These are phyloP conservation scores for Vesta saturnalis DNA, from an alignment of 2,888 invertebrate species.

Conservation along the genomic window DNA sequence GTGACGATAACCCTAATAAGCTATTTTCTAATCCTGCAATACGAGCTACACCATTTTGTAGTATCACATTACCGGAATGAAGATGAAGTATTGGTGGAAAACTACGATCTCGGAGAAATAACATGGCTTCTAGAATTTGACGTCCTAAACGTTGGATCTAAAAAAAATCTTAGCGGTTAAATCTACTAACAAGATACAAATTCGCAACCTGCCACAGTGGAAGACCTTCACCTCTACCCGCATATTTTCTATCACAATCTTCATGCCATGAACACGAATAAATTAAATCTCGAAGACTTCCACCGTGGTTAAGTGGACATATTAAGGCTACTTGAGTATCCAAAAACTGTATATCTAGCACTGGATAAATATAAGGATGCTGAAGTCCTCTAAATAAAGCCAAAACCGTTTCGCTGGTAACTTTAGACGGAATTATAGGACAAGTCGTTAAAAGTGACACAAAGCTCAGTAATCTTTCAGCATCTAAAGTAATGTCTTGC, in stretches of 20 bases:
- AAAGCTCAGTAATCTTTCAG: conserved; percentile 79
- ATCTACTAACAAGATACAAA: no score
- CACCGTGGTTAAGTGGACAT: conserved; percentile 83
- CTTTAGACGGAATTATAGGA: conserved; percentile 67
- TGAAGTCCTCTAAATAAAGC: conserved; percentile 87
- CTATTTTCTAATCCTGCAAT: conserved; percentile 89
- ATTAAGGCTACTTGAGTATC: conserved; percentile 76
- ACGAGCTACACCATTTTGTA: conserved; percentile 92
- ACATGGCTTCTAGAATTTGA: conserved; percentile 86
- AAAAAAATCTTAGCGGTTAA: conserved; percentile 63
- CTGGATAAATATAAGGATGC: conserved; percentile 93
- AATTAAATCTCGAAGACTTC: conserved; percentile 90
- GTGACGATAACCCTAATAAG: conserved; percentile 77
- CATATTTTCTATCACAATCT: conserved; percentile 59
- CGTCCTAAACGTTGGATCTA: conserved; percentile 88
- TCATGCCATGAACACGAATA: conserved; percentile 73
- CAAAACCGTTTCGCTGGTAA: conserved; percentile 74
- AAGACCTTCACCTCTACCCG: conserved; percentile 51
- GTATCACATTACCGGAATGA: conserved; percentile 90
- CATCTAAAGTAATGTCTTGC: conserved; percentile 81
- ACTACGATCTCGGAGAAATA: conserved; percentile 86
- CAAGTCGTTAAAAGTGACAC: conserved; percentile 73
- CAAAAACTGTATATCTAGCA: conserved; percentile 85
- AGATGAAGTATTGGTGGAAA: conserved; percentile 89
- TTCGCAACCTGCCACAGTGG: conserved; percentile 53